phyloP scores from a whole-genome alignment of 2,113 vertebrate species.

The Pandion haliaetus region DNA sequence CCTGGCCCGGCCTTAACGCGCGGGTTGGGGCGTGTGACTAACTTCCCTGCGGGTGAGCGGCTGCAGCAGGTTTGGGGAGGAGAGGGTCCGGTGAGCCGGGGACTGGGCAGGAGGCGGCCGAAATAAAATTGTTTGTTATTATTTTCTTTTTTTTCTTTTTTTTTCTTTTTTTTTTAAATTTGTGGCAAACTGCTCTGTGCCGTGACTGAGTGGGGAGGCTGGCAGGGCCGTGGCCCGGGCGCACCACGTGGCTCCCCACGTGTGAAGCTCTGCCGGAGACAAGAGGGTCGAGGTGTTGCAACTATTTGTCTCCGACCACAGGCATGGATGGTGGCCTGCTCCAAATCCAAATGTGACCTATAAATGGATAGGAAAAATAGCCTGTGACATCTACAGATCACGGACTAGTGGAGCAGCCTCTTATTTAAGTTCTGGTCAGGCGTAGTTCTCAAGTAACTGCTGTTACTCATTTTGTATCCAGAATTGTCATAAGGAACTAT shows the following conservation, averaged over 20 bases:
- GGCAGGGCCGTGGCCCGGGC: background rate
- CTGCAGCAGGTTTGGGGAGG: background rate
- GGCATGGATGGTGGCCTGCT: background rate
- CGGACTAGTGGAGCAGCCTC: background rate
- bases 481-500: background rate
- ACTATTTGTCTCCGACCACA: background rate
- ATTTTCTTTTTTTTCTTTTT: rapidly evolving
- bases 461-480: background rate
- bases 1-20: background rate
- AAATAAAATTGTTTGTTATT: rapidly evolving
- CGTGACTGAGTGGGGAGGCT: background rate
- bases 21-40: background rate
- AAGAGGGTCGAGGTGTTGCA: constrained; percentile 1
- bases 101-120: background rate
- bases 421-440: background rate
- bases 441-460: background rate
- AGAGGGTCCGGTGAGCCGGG: background rate
- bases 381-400: background rate
- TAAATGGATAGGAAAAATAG: constrained; percentile 62
- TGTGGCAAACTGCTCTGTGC: rapidly evolving
- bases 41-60: background rate
- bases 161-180: too few species aligned
- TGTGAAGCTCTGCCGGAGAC: constrained; percentile 15
- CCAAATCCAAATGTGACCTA: constrained; percentile 32
- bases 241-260: constrained; percentile 61